These are phyloP conservation scores for Tapirus terrestris DNA, from an alignment of 2,113 vertebrate species.

Conservation along the genomic window DNA sequence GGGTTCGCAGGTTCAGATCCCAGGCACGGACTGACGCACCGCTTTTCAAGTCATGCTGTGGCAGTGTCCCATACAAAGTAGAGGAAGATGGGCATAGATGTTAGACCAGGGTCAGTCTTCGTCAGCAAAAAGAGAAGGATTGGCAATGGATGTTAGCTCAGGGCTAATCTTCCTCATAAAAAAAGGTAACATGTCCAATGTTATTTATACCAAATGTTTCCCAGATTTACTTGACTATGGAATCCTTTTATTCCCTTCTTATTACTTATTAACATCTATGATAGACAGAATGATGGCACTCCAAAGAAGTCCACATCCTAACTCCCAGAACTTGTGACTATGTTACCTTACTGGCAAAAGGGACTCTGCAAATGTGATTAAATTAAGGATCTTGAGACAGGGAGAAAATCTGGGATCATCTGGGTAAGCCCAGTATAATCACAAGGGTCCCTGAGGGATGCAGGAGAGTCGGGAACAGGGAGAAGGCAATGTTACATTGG, in stretches of 20 bases:
- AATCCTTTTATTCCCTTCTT: background rate
- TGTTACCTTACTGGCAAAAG: background rate
- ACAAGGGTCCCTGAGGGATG: background rate
- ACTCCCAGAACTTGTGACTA: background rate
- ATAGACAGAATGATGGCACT: background rate
- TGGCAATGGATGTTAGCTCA: no score
- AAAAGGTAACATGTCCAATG: background rate
- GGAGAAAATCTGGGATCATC: background rate
- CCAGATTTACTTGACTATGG: background rate
- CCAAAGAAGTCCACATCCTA: background rate
- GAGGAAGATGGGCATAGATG: no score
- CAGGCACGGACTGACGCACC: no score
- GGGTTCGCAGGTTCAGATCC: no score
- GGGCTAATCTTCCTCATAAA: no score
- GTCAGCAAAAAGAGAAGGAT: no score
- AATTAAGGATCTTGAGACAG: background rate
- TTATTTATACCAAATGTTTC: background rate
- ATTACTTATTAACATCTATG: background rate
- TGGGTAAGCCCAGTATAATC: background rate
- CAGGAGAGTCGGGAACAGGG: background rate
- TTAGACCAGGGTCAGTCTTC: no score
- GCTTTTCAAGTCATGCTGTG: no score
- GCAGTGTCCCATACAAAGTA: no score
- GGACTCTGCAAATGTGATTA: background rate
- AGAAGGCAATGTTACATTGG: background rate